Percentiles rank a stretch among this genome's conserved stretches.
Conservation (phyloP, 2,797 vertebrate species). For the Basileuterus tristriatus region DNA sequence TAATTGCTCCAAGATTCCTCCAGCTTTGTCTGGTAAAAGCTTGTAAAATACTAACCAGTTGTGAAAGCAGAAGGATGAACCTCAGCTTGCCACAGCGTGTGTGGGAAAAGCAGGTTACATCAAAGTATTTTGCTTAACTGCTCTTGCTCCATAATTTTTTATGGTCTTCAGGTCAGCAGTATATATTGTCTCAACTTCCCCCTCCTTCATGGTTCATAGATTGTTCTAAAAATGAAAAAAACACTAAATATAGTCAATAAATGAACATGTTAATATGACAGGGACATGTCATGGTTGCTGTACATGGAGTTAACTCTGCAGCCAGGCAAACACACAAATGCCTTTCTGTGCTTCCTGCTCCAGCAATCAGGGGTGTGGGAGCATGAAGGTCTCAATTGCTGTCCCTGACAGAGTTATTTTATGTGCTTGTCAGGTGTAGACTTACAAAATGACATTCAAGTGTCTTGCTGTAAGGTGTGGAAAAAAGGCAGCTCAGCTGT, state of each 20-base stretch:
- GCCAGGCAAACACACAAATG: neutral
- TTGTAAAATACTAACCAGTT: neutral
- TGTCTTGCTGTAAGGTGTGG: neutral
- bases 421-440: neutral
- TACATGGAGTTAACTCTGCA: neutral
- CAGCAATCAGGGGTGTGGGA: neutral
- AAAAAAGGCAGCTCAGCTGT: neutral
- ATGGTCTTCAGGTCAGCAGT: neutral
- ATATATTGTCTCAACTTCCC: neutral
- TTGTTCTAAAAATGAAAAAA: neutral
- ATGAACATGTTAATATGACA: neutral
- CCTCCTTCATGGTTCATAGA: neutral
- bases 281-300: neutral
- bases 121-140: neutral
- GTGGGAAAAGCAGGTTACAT: neutral
- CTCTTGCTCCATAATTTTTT: neutral
- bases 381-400: neutral
- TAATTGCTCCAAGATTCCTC: neutral
- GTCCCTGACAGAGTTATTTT: neutral
- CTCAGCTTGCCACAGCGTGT: neutral
- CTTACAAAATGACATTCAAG: neutral
- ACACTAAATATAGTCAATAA: neutral
- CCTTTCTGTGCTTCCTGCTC: neutral
- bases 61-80: neutral
- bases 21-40: neutral